A percentile compares a stretch with the other conserved stretches of the same genome.
Conservation (phyloP, 2,113 vertebrate genomes). For the Microtus ochrogaster region DNA sequence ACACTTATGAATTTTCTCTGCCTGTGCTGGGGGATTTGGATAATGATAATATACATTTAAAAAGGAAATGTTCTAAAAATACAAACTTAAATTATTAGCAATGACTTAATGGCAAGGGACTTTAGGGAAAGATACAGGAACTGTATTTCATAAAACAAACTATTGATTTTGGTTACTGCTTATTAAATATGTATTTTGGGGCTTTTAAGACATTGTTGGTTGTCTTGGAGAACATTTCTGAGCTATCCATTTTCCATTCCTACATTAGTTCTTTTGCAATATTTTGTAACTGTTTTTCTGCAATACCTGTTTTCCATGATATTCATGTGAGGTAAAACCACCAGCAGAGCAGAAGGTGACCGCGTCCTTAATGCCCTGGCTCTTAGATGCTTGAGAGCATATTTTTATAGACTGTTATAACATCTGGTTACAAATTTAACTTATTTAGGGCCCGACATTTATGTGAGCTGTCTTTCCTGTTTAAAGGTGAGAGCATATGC, state of each 20-base stretch:
- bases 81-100: not conserved
- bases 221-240: not conserved
- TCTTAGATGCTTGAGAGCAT: constrained; percentile 75
- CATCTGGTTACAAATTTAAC: constrained; percentile 76
- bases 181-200: not conserved
- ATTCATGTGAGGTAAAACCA: constrained; percentile 41
- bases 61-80: not conserved
- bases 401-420: constrained; percentile 69
- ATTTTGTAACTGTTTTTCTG: constrained; percentile 34
- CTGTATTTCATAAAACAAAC: constrained; percentile 39
- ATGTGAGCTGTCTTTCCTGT: constrained; percentile 59
- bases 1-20: not conserved
- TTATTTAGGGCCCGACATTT: constrained; percentile 74
- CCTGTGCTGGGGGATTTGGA: not conserved
- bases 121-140: not conserved
- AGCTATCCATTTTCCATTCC: not conserved
- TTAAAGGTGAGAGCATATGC: constrained; percentile 73
- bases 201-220: not conserved
- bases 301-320: constrained; percentile 20
- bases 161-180: not conserved
- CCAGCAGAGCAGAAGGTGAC: constrained; percentile 68
- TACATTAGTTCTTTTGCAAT: constrained; percentile 3
- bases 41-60: not conserved
- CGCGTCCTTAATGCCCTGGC: constrained; percentile 63
- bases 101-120: not conserved